These are phyloP conservation scores for Pangasius macronema DNA, from an alignment of 2,797 vertebrate species.

Conservation along the genomic window DNA sequence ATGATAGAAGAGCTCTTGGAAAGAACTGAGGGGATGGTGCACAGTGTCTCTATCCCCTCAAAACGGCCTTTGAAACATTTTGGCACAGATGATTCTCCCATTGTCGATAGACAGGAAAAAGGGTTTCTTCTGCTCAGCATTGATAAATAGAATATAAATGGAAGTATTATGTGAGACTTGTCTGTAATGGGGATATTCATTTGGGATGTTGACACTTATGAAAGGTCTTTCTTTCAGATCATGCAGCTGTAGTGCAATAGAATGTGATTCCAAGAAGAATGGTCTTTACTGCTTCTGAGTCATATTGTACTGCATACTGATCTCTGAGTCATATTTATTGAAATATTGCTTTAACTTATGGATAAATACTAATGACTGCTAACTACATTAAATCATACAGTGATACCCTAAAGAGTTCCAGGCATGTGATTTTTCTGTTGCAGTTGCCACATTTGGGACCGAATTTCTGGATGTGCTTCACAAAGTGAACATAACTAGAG, in stretches of 20 bases:
- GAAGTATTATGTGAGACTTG: slow-evolving; percentile 5
- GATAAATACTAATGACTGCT: slow-evolving; percentile 14
- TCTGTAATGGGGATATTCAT: slow-evolving; percentile 16
- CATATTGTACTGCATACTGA: neutral
- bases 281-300: neutral
- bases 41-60: slow-evolving; percentile 22
- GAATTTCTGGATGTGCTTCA: too few species aligned
- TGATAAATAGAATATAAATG: slow-evolving; percentile 33
- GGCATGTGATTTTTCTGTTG: neutral
- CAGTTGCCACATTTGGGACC: neutral
- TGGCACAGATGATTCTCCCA: slow-evolving; percentile 36
- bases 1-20: slow-evolving; percentile 51
- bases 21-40: slow-evolving; percentile 44
- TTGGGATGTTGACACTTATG: slow-evolving; percentile 19
- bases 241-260: neutral
- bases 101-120: neutral
- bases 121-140: slow-evolving; percentile 49
- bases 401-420: neutral
- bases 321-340: neutral
- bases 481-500: neutral
- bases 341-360: neutral
- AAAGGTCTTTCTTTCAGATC: slow-evolving; percentile 14
- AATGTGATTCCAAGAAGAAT: slow-evolving; percentile 1
- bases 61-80: slow-evolving; percentile 52
- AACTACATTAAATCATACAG: neutral